Evolutionary conservation across 2,888 invertebrate genomes (phyloP).

Genomic region (Spodoptera exigua): DNA sequence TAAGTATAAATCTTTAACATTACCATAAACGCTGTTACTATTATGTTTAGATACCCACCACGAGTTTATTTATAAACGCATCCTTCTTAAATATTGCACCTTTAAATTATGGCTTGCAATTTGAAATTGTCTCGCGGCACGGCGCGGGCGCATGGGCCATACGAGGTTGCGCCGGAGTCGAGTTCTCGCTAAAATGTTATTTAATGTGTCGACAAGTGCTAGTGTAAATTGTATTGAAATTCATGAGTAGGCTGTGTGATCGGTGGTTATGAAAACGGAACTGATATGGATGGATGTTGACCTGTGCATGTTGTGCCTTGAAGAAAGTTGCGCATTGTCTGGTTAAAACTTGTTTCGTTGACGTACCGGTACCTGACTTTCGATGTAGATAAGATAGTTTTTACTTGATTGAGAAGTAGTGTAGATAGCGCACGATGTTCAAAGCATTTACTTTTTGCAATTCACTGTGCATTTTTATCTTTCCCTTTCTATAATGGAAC

Average conservation of each 20-base stretch:
- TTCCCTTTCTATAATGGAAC: too few relatives aligned
- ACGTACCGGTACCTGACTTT: conserved; percentile 34
- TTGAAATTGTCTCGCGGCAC: conserved; percentile 81
- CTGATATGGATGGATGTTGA: conserved; percentile 36
- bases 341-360: conserved; percentile 35
- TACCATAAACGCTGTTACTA: conserved; percentile 79
- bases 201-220: conserved; percentile 68
- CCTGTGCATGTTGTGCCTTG: conserved; percentile 33
- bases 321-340: conserved; percentile 49
- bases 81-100: conserved; percentile 73
- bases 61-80: conserved; percentile 78
- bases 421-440: conserved; percentile 43
- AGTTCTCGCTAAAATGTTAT: conserved; percentile 61
- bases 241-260: conserved; percentile 35
- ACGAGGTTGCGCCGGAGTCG: conserved; percentile 28
- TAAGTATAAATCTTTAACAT: conserved; percentile 76
- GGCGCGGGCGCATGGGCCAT: conserved; percentile 53
- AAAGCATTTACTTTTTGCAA: conserved; percentile 10
- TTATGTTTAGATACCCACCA: conserved; percentile 70
- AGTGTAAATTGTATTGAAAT: conserved; percentile 63
- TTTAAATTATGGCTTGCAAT: conserved; percentile 80
- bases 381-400: conserved; percentile 48
- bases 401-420: conserved; percentile 55
- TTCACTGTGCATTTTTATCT: not conserved
- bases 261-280: conserved; percentile 41